phyloP scores from a whole-genome alignment of 2,888 invertebrate genomes.

The Erpobdella octoculata region DNA sequence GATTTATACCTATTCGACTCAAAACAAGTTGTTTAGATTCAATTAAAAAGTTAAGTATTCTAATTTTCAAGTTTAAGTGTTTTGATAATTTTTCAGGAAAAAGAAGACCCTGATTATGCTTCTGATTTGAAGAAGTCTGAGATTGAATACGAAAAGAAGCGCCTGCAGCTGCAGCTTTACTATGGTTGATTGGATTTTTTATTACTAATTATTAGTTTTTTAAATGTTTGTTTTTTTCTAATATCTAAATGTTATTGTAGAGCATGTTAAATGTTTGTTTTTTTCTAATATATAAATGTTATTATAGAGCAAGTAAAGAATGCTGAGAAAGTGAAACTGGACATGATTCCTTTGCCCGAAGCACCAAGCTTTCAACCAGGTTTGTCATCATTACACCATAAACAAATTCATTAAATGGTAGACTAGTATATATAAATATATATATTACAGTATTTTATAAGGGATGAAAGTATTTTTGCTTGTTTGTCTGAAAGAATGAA shows the following conservation, averaged over 20 bases:
- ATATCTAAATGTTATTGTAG: background rate
- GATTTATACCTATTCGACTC: too few relatives aligned
- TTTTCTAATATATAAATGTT: background rate
- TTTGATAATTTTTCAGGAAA: slow-evolving; percentile 61
- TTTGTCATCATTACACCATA: background rate
- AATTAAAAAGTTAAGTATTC: background rate
- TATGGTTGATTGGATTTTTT: slow-evolving; percentile 58
- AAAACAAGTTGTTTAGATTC: background rate
- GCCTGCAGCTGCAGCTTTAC: slow-evolving; percentile 77
- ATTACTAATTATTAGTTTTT: background rate
- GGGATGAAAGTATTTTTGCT: too few relatives aligned
- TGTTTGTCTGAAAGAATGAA: too few relatives aligned
- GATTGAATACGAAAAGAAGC: slow-evolving; percentile 81
- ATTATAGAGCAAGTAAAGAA: slow-evolving; percentile 73
- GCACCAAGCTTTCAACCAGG: slow-evolving; percentile 29
- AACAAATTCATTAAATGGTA: too few relatives aligned
- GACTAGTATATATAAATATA: too few relatives aligned
- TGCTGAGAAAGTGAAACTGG: slow-evolving; percentile 84
- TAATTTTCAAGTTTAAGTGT: background rate
- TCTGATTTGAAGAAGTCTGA: slow-evolving; percentile 74
- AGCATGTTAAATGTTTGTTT: background rate
- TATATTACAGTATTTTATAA: too few relatives aligned
- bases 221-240: background rate
- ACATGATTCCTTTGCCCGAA: slow-evolving; percentile 82
- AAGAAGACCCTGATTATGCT: slow-evolving; percentile 91